Conservation (phyloP, 2,797 vertebrate species). For the Hipposideros larvatus region DNA sequence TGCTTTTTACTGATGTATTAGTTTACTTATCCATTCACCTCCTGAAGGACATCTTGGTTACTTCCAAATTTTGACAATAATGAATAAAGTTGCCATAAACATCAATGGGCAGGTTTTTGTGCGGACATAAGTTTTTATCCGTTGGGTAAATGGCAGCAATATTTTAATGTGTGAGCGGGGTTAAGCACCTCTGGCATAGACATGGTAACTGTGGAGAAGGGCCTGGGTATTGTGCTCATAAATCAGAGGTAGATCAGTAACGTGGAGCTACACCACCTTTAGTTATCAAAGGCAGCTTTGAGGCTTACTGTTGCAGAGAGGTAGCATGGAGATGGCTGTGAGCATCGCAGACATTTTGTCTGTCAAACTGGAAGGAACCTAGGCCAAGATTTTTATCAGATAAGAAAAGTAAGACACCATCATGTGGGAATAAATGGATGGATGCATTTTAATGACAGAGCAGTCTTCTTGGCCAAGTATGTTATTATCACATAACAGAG, state of each 20-base stretch:
- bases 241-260: neutral
- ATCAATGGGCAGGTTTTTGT: neutral
- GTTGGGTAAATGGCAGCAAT: neutral
- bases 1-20: neutral
- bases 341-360: neutral
- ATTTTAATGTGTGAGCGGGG: neutral
- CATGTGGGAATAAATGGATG: neutral
- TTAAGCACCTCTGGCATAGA: neutral
- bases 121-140: neutral
- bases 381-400: conserved; percentile 33
- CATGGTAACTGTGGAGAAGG: neutral
- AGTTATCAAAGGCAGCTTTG: neutral
- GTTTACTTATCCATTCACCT: neutral
- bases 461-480: neutral
- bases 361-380: neutral
- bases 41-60: neutral
- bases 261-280: neutral
- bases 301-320: neutral
- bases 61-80: neutral
- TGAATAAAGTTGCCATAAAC: neutral
- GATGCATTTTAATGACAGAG: conserved; percentile 6
- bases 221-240: neutral
- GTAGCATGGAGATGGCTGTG: neutral
- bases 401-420: conserved; percentile 26
- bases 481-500: neutral